These are phyloP conservation scores for Syndactyla subalaris DNA, from an alignment of 2,797 vertebrate species.

Conservation along the genomic window DNA sequence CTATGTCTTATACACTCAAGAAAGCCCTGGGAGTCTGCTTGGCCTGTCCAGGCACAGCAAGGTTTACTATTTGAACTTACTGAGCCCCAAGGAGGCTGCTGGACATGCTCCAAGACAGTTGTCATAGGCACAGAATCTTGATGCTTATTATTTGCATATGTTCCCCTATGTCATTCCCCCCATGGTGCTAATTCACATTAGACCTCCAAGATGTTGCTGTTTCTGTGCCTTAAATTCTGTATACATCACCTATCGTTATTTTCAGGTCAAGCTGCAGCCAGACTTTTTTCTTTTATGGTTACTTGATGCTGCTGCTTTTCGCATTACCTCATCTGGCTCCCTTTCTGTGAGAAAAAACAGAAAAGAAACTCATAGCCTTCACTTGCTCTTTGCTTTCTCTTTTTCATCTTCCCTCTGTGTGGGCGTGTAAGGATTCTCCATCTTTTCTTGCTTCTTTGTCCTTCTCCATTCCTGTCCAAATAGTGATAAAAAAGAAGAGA, in stretches of 20 bases:
- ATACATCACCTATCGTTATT: slow-evolving; percentile 51
- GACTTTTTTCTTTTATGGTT: slow-evolving; percentile 50
- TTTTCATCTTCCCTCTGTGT: slow-evolving; percentile 11
- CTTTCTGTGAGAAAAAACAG: slow-evolving; percentile 47
- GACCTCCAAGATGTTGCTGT: slow-evolving; percentile 36
- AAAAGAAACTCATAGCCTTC: slow-evolving; percentile 8
- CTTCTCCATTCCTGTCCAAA: slow-evolving; percentile 6
- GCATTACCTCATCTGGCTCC: slow-evolving; percentile 24
- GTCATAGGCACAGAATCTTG: slow-evolving; percentile 38
- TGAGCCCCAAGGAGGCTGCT: slow-evolving; percentile 33
- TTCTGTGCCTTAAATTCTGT: slow-evolving; percentile 18
- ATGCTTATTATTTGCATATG: slow-evolving; percentile 37
- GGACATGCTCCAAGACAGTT: slow-evolving; percentile 44
- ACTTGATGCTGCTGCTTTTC: slow-evolving; percentile 37
- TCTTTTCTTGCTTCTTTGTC: neutral
- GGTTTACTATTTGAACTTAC: slow-evolving; percentile 42
- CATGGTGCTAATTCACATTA: slow-evolving; percentile 29
- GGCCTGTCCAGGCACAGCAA: slow-evolving; percentile 34
- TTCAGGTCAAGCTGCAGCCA: slow-evolving; percentile 41
- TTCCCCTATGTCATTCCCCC: neutral
- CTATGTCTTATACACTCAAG: neutral
- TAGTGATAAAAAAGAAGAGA: neutral
- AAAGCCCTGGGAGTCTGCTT: slow-evolving; percentile 11
- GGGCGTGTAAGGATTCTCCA: neutral
- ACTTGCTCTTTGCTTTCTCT: slow-evolving; percentile 10